These are phyloP conservation scores for Neuroterus valhalla DNA, from an alignment of 1,140 invertebrate species.

Conservation along the genomic window DNA sequence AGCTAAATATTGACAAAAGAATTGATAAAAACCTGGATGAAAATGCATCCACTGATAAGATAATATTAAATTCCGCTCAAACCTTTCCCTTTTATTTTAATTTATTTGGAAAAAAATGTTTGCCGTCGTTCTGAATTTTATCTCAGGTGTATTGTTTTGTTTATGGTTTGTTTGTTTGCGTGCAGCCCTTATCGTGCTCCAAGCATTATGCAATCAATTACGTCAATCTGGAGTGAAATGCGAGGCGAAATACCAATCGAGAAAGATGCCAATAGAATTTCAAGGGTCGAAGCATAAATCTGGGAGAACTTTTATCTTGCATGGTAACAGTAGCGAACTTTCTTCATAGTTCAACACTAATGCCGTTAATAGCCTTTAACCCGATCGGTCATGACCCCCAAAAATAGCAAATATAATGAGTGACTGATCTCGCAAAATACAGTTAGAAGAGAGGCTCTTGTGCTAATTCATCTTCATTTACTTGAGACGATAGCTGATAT, in stretches of 20 bases:
- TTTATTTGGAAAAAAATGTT: no score
- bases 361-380: conserved; percentile 49
- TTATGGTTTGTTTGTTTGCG: neutral
- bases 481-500: no score
- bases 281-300: conserved; percentile 46
- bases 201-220: neutral
- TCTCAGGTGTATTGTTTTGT: neutral
- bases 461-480: neutral
- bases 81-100: neutral
- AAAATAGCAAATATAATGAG: conserved; percentile 7
- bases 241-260: conserved; percentile 39
- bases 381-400: conserved; percentile 32
- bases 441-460: neutral
- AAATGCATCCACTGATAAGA: neutral
- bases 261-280: conserved; percentile 49
- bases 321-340: conserved; percentile 46
- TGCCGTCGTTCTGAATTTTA: neutral
- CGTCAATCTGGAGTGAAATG: conserved; percentile 38
- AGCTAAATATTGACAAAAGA: neutral
- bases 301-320: conserved; percentile 55
- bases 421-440: neutral
- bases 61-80: neutral
- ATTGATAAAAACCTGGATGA: neutral
- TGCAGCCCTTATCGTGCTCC: neutral
- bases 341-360: conserved; percentile 6